phyloP scores from a whole-genome alignment of 2,113 vertebrate genomes.

The Nymphicus hollandicus region DNA sequence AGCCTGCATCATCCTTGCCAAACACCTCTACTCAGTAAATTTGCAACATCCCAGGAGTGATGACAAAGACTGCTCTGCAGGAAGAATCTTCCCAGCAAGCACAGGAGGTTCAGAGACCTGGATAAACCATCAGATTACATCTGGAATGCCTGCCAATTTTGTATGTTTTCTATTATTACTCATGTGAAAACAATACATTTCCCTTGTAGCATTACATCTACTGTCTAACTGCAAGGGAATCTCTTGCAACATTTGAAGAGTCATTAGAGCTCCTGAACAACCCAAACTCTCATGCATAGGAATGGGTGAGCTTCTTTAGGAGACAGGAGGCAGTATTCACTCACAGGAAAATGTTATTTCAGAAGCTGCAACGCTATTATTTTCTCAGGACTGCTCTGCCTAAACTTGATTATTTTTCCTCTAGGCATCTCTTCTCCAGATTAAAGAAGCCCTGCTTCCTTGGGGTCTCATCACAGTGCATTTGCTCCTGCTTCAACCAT shows the following conservation, averaged over 20 bases:
- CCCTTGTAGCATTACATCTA: neutral
- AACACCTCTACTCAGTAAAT: neutral
- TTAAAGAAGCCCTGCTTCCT: neutral
- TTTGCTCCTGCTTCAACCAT: neutral
- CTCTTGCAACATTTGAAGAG: neutral
- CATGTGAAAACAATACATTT: neutral
- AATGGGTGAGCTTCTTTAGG: neutral
- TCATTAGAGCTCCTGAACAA: neutral
- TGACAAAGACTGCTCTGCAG: neutral
- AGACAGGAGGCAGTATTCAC: neutral
- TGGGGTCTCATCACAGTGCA: neutral
- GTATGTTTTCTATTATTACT: neutral
- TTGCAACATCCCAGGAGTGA: neutral
- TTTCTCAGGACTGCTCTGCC: neutral
- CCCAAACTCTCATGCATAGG: no score
- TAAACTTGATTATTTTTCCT: neutral
- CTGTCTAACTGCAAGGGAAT: neutral
- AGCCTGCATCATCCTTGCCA: neutral
- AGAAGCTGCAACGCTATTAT: neutral
- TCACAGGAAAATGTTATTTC: neutral
- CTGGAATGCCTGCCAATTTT: rapidly evolving
- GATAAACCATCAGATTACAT: neutral
- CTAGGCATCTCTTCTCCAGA: neutral
- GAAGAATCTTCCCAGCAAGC: neutral
- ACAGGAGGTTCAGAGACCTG: neutral